These are phyloP conservation scores for Heliconius sara DNA, from an alignment of 2,888 invertebrate species.

Conservation along the genomic window DNA sequence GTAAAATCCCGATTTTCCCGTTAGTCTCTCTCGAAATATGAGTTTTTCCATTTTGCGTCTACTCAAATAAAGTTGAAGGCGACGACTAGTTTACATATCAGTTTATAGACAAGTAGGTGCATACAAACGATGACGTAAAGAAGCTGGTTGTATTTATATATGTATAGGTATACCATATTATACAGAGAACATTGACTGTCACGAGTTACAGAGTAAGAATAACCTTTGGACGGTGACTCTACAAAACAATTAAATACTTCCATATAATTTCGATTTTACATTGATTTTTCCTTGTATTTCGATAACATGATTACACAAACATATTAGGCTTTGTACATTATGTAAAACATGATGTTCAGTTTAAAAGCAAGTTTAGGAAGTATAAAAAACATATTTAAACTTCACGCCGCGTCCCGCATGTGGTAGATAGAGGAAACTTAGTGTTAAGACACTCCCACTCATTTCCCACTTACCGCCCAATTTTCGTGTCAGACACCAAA, in stretches of 20 bases:
- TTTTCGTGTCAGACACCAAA: background rate
- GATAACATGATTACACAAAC: background rate
- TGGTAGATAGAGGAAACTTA: background rate
- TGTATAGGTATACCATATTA: background rate
- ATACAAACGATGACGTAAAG: too few relatives aligned
- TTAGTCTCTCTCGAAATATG: too few relatives aligned
- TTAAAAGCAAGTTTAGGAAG: background rate
- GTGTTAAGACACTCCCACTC: background rate
- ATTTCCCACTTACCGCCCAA: background rate
- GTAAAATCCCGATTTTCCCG: too few relatives aligned
- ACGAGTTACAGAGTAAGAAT: background rate
- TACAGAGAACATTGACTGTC: background rate
- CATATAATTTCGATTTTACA: background rate
- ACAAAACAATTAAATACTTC: background rate
- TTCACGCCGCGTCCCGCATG: too few relatives aligned
- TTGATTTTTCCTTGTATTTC: constrained; percentile 11
- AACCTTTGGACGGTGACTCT: constrained; percentile 31
- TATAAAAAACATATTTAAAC: too few relatives aligned
- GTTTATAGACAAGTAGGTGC: too few relatives aligned
- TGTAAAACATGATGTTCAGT: background rate
- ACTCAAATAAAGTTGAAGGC: too few relatives aligned
- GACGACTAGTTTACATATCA: too few relatives aligned
- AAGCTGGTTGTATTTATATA: background rate
- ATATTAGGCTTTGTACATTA: background rate
- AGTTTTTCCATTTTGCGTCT: too few relatives aligned